Conservation (phyloP, 2,888 invertebrate genomes). For the Caradrina clavipalpis region DNA sequence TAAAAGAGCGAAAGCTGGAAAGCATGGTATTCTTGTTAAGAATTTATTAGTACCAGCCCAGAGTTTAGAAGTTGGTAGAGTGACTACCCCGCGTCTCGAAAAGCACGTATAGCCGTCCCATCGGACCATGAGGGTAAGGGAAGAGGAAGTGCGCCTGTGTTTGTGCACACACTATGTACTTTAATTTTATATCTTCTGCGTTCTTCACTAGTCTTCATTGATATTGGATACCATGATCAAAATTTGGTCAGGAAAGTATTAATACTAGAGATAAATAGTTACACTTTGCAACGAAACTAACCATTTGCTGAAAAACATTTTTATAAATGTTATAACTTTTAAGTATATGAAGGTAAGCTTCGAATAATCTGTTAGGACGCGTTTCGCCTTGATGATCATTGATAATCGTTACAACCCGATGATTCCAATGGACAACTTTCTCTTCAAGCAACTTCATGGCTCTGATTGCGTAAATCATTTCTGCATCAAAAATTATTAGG, state of each 20-base stretch:
- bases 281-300: not conserved
- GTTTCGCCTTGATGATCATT: not conserved
- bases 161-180: no score
- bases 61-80: no score
- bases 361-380: not conserved
- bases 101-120: no score
- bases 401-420: not conserved
- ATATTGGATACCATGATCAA: not conserved
- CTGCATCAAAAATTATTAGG: slow-evolving; percentile 9
- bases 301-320: slow-evolving; percentile 10
- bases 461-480: slow-evolving; percentile 19
- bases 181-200: no score
- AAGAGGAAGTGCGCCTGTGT: no score
- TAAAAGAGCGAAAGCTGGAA: not conserved
- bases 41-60: no score
- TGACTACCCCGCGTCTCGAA: no score
- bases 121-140: no score
- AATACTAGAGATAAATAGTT: not conserved
- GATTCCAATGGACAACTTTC: slow-evolving; percentile 16
- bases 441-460: slow-evolving; percentile 17
- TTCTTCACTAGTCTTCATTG: no score
- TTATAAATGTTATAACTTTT: slow-evolving; percentile 12
- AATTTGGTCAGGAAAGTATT: not conserved
- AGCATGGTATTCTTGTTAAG: no score
- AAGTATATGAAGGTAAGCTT: slow-evolving; percentile 17